Conservation (phyloP, 2,888 invertebrate species). For the Drosophila koepferae region DNA sequence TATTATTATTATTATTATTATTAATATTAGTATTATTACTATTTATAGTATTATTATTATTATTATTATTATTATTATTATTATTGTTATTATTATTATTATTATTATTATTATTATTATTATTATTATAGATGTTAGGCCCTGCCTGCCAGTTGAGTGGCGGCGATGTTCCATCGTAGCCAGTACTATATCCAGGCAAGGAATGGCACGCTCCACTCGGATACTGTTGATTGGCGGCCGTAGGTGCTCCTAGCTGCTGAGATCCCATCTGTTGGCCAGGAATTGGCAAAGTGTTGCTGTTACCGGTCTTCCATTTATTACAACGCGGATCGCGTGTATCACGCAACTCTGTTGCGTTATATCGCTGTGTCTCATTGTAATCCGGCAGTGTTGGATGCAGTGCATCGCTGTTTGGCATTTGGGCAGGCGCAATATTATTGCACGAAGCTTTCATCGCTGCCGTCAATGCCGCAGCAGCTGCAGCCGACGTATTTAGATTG, state of each 20-base stretch:
- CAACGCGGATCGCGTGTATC: constrained; percentile 23
- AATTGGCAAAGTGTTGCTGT: constrained; percentile 9
- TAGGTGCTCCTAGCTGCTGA: neutral
- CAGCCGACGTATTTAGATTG: neutral
- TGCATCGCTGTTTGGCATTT: neutral
- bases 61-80: neutral
- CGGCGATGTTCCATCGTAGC: constrained; percentile 5
- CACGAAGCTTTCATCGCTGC: neutral
- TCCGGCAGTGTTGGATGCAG: neutral
- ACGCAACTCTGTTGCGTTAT: neutral
- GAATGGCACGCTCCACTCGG: neutral
- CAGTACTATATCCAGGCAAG: neutral
- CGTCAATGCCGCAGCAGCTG: neutral
- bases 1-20: neutral
- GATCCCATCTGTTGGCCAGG: neutral
- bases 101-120: neutral
- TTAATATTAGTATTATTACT: neutral
- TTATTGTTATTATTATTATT: constrained; percentile 5
- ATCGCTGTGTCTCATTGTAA: constrained; percentile 4
- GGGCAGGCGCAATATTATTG: neutral
- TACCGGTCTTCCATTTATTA: constrained; percentile 16
- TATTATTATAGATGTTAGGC: constrained; percentile 1
- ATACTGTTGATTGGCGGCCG: constrained; percentile 5
- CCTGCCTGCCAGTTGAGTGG: constrained; percentile 16
- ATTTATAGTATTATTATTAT: constrained; percentile 1